phyloP scores from a whole-genome alignment of 23 tunicate genomes.

The Trididemnum nubilum region DNA sequence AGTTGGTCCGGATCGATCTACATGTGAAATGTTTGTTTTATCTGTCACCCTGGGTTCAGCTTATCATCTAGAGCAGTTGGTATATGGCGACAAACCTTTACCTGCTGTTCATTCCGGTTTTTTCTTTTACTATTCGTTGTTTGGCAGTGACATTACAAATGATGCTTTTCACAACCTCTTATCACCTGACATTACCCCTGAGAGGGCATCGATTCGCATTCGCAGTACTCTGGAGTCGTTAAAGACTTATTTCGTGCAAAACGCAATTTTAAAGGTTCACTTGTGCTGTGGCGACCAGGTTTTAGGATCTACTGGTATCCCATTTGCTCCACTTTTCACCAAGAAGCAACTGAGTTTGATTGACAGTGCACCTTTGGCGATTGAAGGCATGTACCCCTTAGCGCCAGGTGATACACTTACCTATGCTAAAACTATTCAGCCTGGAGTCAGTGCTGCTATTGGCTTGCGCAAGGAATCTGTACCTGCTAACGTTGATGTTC shows the following conservation, averaged over 20 bases:
- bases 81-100: conserved; percentile 57
- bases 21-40: conserved; percentile 78
- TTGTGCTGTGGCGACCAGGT: conserved; percentile 90
- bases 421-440: conserved; percentile 47
- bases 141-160: conserved; percentile 94
- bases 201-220: conserved; percentile 88
- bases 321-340: conserved; percentile 50
- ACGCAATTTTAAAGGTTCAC: conserved; percentile 61
- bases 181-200: conserved; percentile 83
- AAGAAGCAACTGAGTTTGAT: conserved; percentile 37
- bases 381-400: conserved; percentile 60
- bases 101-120: conserved; percentile 57
- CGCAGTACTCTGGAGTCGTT: conserved; percentile 53
- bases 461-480: conserved; percentile 61
- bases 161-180: conserved; percentile 81
- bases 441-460: conserved; percentile 67
- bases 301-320: conserved; percentile 65
- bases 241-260: conserved; percentile 49
- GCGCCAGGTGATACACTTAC: conserved; percentile 36
- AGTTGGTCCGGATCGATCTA: conserved; percentile 45
- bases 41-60: conserved; percentile 89
- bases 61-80: conserved; percentile 78
- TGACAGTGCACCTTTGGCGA: conserved; percentile 36
- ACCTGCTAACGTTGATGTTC: not conserved
- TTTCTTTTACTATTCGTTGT: conserved; percentile 85